phyloP scores from a whole-genome alignment of 2,113 vertebrate species.

The Axis porcinus region DNA sequence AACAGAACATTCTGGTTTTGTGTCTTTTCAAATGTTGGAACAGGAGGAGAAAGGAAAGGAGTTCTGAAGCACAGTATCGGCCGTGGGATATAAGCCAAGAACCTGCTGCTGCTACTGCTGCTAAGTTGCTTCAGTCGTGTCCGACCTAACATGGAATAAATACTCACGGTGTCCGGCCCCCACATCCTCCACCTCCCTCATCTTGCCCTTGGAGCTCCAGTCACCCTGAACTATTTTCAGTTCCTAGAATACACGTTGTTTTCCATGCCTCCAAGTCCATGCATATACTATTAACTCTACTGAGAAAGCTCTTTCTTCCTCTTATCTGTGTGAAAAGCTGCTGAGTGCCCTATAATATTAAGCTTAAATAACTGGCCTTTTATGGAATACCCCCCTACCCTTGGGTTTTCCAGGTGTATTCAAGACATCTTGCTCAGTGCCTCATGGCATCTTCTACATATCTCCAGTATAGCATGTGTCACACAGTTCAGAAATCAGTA shows the following conservation, averaged over 20 bases:
- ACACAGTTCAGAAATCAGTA: not conserved
- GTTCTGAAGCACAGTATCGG: not conserved
- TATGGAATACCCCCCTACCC: not conserved
- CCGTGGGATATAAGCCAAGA: not conserved
- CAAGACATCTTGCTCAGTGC: not conserved
- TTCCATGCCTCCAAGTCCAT: not conserved
- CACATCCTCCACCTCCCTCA: rapidly evolving
- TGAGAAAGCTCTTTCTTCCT: not conserved
- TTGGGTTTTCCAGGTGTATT: not conserved
- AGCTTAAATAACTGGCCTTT: not conserved
- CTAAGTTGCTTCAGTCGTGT: too few species aligned
- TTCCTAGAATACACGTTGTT: not conserved
- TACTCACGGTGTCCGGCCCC: not conserved
- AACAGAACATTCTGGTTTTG: not conserved
- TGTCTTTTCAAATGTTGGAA: not conserved
- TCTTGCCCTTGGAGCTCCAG: not conserved
- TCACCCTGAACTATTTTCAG: not conserved
- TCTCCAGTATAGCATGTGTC: not conserved
- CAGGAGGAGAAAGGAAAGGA: not conserved
- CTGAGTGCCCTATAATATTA: not conserved
- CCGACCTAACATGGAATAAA: not conserved
- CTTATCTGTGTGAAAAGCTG: not conserved
- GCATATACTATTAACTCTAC: not conserved
- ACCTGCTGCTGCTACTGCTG: too few species aligned
- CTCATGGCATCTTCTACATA: not conserved